phyloP scores from a whole-genome alignment of 2,113 vertebrate species.

The Synchiropus splendidus region DNA sequence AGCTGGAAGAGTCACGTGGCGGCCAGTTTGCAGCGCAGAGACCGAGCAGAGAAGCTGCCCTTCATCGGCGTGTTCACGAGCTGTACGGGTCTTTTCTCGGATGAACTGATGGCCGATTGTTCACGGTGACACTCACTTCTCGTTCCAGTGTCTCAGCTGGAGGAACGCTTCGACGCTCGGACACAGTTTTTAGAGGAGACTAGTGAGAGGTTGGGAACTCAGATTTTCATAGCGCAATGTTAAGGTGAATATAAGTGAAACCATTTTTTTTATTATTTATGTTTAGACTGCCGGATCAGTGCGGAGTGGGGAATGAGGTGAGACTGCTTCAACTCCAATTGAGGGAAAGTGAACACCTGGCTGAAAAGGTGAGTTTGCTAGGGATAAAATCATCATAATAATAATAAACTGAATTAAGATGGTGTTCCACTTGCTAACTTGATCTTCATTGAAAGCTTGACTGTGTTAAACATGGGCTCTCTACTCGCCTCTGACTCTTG shows the following conservation, averaged over 20 bases:
- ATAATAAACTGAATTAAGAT: too few species aligned
- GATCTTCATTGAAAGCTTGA: too few species aligned
- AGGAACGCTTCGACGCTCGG: constrained; percentile 52
- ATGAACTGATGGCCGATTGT: not conserved
- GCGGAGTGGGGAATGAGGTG: constrained; percentile 13
- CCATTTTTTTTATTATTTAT: not conserved
- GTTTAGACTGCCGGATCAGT: not conserved
- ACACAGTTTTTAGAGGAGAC: constrained; percentile 41
- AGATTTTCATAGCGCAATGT: too few species aligned
- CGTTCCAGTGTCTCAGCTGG: constrained; percentile 51
- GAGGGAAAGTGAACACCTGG: constrained; percentile 56
- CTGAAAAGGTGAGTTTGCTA: constrained; percentile 43
- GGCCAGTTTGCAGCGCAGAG: constrained; percentile 44
- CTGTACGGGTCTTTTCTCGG: constrained; percentile 32
- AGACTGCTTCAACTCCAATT: constrained; percentile 42
- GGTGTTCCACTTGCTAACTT: too few species aligned
- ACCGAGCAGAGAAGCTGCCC: constrained; percentile 49
- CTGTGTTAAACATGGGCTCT: too few species aligned
- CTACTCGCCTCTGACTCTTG: too few species aligned
- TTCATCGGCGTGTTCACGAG: constrained; percentile 50
- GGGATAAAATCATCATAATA: not conserved
- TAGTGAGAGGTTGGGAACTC: constrained; percentile 38
- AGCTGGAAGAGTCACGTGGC: constrained; percentile 64
- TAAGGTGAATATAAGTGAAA: too few species aligned
- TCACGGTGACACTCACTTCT: not conserved